Conservation (phyloP, 2,888 invertebrate species). For the Orthosia gothica region DNA sequence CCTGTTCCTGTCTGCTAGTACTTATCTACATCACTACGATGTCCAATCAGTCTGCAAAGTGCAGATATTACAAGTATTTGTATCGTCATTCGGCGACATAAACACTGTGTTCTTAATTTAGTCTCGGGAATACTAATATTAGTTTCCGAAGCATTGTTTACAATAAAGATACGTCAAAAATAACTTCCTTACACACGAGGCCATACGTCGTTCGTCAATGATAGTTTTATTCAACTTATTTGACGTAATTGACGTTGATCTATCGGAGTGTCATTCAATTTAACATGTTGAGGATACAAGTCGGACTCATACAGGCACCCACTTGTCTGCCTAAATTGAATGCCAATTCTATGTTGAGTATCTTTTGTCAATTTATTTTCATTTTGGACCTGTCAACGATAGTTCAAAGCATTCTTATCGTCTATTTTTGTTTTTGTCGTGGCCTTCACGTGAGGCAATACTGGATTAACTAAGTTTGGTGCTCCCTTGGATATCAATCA, state of each 20-base stretch:
- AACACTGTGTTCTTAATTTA: conserved; percentile 11
- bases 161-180: conserved; percentile 38
- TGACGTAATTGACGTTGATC: conserved; percentile 57
- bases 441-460: too few species aligned
- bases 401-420: neutral
- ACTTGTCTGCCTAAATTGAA: conserved; percentile 3
- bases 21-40: neutral
- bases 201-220: conserved; percentile 47
- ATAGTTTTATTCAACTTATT: conserved; percentile 49
- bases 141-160: conserved; percentile 18
- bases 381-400: neutral
- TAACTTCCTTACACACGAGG: conserved; percentile 45
- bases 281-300: conserved; percentile 7
- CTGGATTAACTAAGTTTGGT: too few species aligned
- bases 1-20: neutral
- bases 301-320: neutral
- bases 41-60: neutral
- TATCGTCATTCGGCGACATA: neutral
- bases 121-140: conserved; percentile 16
- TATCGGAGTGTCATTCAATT: conserved; percentile 35
- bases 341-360: conserved; percentile 14
- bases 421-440: neutral
- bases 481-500: too few species aligned
- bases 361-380: neutral
- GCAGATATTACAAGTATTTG: conserved; percentile 9